Percentiles rank a stretch among this genome's conserved stretches.
These are phyloP conservation scores for Apomyelois bistriatella DNA, from an alignment of 2,888 invertebrate species.

Conservation along the genomic window DNA sequence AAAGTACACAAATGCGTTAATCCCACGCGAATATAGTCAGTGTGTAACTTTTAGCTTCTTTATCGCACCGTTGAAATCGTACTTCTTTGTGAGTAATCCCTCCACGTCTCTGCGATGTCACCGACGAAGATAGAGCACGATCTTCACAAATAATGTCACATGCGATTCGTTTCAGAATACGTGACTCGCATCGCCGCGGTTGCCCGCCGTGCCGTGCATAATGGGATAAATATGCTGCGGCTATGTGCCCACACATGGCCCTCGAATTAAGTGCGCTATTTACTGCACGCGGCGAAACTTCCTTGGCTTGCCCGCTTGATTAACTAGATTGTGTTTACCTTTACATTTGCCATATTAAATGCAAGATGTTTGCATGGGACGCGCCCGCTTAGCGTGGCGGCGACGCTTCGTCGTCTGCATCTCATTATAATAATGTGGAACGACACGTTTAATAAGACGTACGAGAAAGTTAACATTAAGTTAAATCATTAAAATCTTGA, in stretches of 20 bases:
- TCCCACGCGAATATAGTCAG: slow-evolving; percentile 65
- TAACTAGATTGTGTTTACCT: slow-evolving; percentile 66
- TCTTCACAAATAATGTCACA: slow-evolving; percentile 81
- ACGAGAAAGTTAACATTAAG: slow-evolving; percentile 19
- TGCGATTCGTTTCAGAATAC: slow-evolving; percentile 79
- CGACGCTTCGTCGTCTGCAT: slow-evolving; percentile 27
- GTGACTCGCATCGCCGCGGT: slow-evolving; percentile 76
- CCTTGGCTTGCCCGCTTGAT: slow-evolving; percentile 55
- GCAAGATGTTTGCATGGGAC: slow-evolving; percentile 37
- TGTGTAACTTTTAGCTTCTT: slow-evolving; percentile 73
- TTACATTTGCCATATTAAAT: slow-evolving; percentile 47
- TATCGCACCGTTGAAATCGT: slow-evolving; percentile 78
- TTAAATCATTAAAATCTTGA: neutral
- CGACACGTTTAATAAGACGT: slow-evolving; percentile 19
- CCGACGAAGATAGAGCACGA: slow-evolving; percentile 81
- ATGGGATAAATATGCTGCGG: slow-evolving; percentile 79
- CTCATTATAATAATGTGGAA: slow-evolving; percentile 32
- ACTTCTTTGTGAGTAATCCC: slow-evolving; percentile 80
- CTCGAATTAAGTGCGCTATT: slow-evolving; percentile 75
- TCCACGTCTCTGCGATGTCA: slow-evolving; percentile 75
- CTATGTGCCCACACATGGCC: slow-evolving; percentile 75
- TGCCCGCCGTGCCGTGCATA: slow-evolving; percentile 71
- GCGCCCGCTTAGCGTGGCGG: slow-evolving; percentile 17
- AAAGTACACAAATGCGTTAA: slow-evolving; percentile 58
- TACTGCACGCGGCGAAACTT: slow-evolving; percentile 66